Base-by-base conservation (phyloP, 2,113 vertebrate species). In the Triplophysa siluroides region DNA sequence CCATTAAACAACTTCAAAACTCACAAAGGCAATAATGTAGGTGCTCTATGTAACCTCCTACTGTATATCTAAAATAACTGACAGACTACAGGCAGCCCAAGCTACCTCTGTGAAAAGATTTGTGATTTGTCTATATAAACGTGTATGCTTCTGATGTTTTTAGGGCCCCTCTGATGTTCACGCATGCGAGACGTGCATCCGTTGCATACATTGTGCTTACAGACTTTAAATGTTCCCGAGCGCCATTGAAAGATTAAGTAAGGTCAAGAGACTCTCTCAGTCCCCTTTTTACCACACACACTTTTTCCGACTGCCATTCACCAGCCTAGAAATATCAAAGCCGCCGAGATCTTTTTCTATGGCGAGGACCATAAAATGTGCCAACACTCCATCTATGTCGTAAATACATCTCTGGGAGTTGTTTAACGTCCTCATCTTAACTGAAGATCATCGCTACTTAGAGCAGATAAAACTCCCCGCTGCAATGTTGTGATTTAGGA, bases 401-500 rank as follows among this genome's bases (percentile, higher is more conserved):
- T 60, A 73, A 60, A 73, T 73, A 73, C 54, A 41, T 41, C 54
- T 23, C 33, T 43, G 54, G n/a, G 13, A 60, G 71, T 74, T 38
- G 8, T 74, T 74, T 74, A 18, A 74, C 54, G 23, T 11, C n/a
- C 54, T 43, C 71, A 61, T 60, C 71, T 43, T 54, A 74, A 43
- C 52, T 13, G 52, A 41, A 38, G 52, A 74, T 60, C 54, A 43
- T 74, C 14, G 71, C 71, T 23, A 73, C 54, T 72, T 72, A 74
- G 13, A 24, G 33, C 71, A 74, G 71, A 74, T 74, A 24, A 8
- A 33, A 18, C 29, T 73, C 70, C 52, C 52, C 16, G 33, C 33
- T 61, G 71, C 71, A 73, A 33, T 18, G 33, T 33, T 23, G 71
- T 61, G 71, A 72, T 58, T 72, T 72, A 72, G 19, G 29, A 72